phyloP scores from a whole-genome alignment of 1,140 invertebrate genomes.

The Pollicipes pollicipes region DNA sequence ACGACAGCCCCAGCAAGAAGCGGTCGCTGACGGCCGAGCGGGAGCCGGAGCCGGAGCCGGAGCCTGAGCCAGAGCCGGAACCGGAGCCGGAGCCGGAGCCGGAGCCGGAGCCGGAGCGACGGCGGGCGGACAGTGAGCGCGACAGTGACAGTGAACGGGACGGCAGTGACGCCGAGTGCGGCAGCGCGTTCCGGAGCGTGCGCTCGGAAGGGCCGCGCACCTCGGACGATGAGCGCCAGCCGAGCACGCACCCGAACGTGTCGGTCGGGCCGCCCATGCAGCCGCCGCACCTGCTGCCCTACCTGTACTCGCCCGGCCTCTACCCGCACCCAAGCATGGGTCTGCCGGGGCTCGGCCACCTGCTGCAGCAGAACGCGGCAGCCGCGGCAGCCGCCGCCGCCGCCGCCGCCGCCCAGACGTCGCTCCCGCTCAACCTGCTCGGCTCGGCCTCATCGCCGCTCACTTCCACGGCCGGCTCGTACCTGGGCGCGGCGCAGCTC shows the following conservation, averaged over 20 bases:
- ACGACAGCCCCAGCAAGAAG: slow-evolving; percentile 34
- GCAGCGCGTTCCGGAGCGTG: background rate
- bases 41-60: background rate
- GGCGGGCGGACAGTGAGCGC: background rate
- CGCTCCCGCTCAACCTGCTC: slow-evolving; percentile 2
- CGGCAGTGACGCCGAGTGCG: slow-evolving; percentile 23
- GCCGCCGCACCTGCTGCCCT: slow-evolving; percentile 56
- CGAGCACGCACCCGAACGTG: slow-evolving; percentile 37
- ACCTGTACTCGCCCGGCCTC: slow-evolving; percentile 63
- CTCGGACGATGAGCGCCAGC: slow-evolving; percentile 17
- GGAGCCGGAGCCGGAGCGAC: background rate
- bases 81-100: background rate
- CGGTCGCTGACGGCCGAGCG: slow-evolving; percentile 34
- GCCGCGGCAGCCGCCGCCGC: slow-evolving; percentile 7
- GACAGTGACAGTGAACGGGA: background rate
- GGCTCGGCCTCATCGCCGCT: background rate
- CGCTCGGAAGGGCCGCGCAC: slow-evolving; percentile 7
- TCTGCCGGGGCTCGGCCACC: background rate
- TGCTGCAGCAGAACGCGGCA: slow-evolving; percentile 11
- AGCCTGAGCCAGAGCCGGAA: too few relatives aligned
- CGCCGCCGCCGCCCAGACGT: background rate
- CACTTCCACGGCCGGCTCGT: slow-evolving; percentile 6
- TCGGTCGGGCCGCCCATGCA: slow-evolving; percentile 71
- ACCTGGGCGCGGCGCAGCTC: slow-evolving; percentile 27
- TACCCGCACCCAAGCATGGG: slow-evolving; percentile 36